A percentile compares a stretch with the other conserved stretches of the same genome.
These are phyloP conservation scores for Tenrec ecaudatus DNA, from an alignment of 2,113 vertebrate species.

Conservation along the genomic window DNA sequence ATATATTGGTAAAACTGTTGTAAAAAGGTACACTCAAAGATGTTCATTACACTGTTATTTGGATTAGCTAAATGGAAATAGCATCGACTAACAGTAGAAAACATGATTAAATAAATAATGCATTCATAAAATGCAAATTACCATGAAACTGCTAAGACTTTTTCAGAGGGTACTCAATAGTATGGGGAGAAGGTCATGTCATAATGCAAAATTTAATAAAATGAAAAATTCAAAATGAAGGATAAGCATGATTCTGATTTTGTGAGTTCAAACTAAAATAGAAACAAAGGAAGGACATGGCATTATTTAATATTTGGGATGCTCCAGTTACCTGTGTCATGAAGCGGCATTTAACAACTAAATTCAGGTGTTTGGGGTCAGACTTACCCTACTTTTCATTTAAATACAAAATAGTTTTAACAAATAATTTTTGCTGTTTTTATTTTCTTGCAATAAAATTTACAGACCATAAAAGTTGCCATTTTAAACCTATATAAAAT, in stretches of 20 bases:
- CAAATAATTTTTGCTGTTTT: too few species aligned
- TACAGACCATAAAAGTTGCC: too few species aligned
- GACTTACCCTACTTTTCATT: neutral
- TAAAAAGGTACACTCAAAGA: neutral
- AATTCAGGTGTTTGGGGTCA: neutral
- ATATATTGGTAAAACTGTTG: neutral
- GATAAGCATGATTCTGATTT: neutral
- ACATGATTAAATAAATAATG: neutral
- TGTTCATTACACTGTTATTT: neutral
- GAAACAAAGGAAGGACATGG: neutral
- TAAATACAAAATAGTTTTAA: neutral
- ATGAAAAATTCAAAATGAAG: neutral
- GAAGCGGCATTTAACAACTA: neutral
- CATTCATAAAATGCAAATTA: neutral
- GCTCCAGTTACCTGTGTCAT: neutral
- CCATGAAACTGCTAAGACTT: neutral
- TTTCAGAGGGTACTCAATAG: neutral
- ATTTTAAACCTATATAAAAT: neutral
- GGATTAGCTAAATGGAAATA: neutral
- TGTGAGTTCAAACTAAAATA: neutral
- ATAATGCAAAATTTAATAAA: constrained; percentile 10
- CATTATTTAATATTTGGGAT: neutral
- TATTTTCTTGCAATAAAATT: too few species aligned
- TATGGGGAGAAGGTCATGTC: neutral
- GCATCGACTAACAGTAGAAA: neutral